A percentile compares a stretch with the other conserved stretches of the same genome.
Evolutionary conservation across 1,140 invertebrate species (phyloP).

Genomic region (Leptinotarsa texana): DNA sequence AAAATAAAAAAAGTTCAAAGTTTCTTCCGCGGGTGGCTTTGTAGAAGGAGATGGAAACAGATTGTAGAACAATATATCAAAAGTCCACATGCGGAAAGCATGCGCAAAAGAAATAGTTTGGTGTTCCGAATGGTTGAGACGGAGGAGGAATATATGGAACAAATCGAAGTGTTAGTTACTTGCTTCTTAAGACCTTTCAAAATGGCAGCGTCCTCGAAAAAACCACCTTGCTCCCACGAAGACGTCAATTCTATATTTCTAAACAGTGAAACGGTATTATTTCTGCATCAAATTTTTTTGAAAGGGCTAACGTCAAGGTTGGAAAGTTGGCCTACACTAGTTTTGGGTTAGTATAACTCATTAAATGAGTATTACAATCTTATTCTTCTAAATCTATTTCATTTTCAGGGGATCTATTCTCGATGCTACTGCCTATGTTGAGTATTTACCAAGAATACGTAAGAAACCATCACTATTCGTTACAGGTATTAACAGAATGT

Average conservation of each 20-base stretch:
- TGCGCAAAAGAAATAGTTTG: constrained; percentile 91
- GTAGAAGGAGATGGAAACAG: constrained; percentile 91
- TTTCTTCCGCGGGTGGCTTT: constrained; percentile 93
- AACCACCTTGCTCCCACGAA: constrained; percentile 90
- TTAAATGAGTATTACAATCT: no score
- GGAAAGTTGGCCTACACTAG: constrained; percentile 91
- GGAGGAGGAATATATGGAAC: constrained; percentile 90
- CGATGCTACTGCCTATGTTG: constrained; percentile 92
- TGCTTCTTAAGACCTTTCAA: constrained; percentile 90
- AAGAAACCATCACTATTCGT: constrained; percentile 89
- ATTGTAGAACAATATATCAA: constrained; percentile 95
- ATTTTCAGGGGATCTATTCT: constrained; percentile 83
- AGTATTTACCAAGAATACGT: constrained; percentile 95
- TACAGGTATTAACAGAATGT: constrained; percentile 93
- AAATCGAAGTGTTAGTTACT: constrained; percentile 89
- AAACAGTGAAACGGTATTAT: constrained; percentile 91
- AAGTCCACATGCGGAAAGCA: constrained; percentile 91
- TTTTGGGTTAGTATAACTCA: constrained; percentile 66
- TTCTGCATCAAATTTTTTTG: constrained; percentile 93
- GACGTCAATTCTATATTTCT: constrained; percentile 95
- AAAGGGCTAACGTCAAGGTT: constrained; percentile 91
- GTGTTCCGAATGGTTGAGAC: constrained; percentile 92
- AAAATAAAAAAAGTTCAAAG: constrained; percentile 96
- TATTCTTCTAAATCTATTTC: no score
- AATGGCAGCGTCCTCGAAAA: constrained; percentile 93